Conservation (phyloP, 2,888 invertebrate genomes). For the Lycaena phlaeas region DNA sequence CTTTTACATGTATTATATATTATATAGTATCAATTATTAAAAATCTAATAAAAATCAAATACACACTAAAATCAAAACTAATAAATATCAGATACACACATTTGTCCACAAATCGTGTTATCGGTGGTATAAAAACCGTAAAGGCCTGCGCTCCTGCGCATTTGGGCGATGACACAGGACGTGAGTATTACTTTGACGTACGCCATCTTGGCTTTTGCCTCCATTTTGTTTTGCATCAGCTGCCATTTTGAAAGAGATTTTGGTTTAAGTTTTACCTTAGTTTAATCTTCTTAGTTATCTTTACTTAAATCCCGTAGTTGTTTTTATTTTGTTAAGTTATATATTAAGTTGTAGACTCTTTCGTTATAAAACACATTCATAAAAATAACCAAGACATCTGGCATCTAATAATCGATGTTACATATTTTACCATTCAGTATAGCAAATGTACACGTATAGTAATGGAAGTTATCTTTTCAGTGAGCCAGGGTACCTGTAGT, state of each 20-base stretch:
- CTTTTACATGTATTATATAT: not conserved
- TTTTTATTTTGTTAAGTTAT: no score
- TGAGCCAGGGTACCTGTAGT: conserved; percentile 50
- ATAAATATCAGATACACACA: conserved; percentile 13
- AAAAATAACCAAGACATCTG: no score
- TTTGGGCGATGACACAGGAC: conserved; percentile 38
- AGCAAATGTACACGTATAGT: not conserved
- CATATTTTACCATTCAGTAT: not conserved
- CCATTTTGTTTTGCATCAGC: conserved; percentile 18
- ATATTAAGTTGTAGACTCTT: no score
- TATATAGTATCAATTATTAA: not conserved
- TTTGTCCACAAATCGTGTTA: conserved; percentile 10
- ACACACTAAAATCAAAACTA: not conserved
- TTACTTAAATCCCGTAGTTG: no score
- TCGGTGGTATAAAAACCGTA: conserved; percentile 31
- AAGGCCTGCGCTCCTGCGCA: conserved; percentile 28
- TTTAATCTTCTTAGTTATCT: no score
- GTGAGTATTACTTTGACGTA: conserved; percentile 40
- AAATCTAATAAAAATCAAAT: not conserved
- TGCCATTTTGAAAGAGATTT: no score
- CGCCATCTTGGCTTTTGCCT: conserved; percentile 11
- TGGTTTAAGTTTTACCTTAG: no score
- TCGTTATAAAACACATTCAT: no score
- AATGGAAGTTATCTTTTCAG: conserved; percentile 28
- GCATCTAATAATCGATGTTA: no score